Base-by-base conservation (phyloP, 2,797 vertebrate genomes). In the Lepus townsendii region DNA sequence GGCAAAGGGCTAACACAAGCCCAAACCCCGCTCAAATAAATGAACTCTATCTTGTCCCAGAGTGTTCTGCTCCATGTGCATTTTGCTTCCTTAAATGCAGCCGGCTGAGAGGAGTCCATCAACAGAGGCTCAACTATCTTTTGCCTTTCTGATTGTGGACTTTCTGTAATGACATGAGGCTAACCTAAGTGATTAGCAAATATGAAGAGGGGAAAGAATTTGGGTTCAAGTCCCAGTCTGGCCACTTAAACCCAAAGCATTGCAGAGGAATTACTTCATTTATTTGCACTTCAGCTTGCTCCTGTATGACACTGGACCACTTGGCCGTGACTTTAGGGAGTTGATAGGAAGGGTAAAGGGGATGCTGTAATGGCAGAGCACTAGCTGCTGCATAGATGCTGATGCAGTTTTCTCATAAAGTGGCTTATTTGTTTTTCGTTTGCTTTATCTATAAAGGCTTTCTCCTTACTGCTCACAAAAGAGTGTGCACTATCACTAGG, bases 111-210 rank as follows among this genome's bases (percentile, higher is more conserved):
- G 8, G 1, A 79, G 27, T 30, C 27, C 8, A 3, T 9, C n/a
- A 32, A 24, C 65, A 2, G 24, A 20, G 20, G 38, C 6, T 69
- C 3, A 42, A 20, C 50, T 35, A 68, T 5, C 30, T 73, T 66
- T 71, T 32, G 54, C 13, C 17, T 68, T 88, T 26, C 47, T 35
- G 16, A 24, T 22, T 42, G 30, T 27, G 22, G 73, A 62, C 72
- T 71, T 85, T 54, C 72, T 47, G 84, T 47, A 75, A 78, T 27
- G 22, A 83, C 13, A 47, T 22, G n/a, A 83, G n/a, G 13, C 8
- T 32, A 88, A 63, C 27, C 19, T 73, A 78, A 94, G 82, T 92
- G 50, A 84, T 77, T 90, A 86, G 87, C 16, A 42, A 47, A 63
- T 27, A 52, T 0, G 4, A 82, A 32, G 5, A 78, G 62, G 50